Evolutionary conservation across 2,888 invertebrate genomes (phyloP), one percentile per base, ranked within the genome.

Genomic region (Lasius fuliginosus): DNA sequence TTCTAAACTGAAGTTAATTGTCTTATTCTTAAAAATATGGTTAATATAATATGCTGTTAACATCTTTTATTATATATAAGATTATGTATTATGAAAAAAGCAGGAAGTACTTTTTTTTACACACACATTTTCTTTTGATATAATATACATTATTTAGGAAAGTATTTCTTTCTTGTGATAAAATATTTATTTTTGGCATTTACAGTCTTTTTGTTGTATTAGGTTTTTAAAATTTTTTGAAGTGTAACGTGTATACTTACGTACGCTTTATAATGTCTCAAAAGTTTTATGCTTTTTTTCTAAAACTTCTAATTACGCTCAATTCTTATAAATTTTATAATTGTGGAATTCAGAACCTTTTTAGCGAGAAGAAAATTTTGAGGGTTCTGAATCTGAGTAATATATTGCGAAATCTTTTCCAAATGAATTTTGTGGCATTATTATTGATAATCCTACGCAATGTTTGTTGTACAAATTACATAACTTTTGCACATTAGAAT

Each of bases 401-500:
- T 53, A 30, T 30, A 30, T 23, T 42, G 33, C 1, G 3, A 77
- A n/a, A 56, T 42, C n/a, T 12, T 42, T 15, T 42, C 15, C 2
- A 2, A 76, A 36, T 27, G 9, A 4, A 56, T 68, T 36, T 36
- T 68, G 68, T 27, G 40, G n/a, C 9, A 15, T 64, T 2, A 15
- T 36, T 18, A 60, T 67, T 8, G 69, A 77, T 56, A 36, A 69
- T 77, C n/a, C 27, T 30, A 12, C n/a, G n/a, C 8, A 53, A 9
- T 40, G 40, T 56, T 68, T 30, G 27, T 56, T 56, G 15, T 56
- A 56, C 18, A 76, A 76, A 76, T 67, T 46, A 49, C 18, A n/a
- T 4, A 53, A 68, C 9, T 40, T 12, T 77, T 68, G 27, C 27
- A 9, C 8, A 56, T 76, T 76, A 65, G 53, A 77, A 56, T 60